Base-by-base conservation (phyloP, 2,113 vertebrate species). In the Diadophis punctatus region DNA sequence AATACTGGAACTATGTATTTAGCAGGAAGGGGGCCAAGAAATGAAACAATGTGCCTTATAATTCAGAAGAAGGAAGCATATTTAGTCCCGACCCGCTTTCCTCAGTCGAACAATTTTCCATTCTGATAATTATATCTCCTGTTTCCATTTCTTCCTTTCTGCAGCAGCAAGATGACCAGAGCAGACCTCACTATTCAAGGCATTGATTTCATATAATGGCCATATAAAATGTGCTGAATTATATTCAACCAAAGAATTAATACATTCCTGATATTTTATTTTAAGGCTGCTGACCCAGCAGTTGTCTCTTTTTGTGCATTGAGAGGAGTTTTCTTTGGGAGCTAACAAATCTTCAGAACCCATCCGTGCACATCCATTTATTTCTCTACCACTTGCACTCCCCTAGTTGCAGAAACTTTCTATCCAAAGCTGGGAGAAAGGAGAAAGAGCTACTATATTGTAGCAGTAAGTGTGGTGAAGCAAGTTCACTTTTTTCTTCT, bases 341-440 rank as follows among this genome's bases (percentile, higher is more conserved):
- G 48, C 30, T 58, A 68, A 87, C 8, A 0, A 55, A 91, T 84
- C 74, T 43, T 87, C 56, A 3, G 56, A 63, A n/a, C 25, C 46
- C 46, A 60, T 86, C 46, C 6, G 30, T 6, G 30, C 46, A 8
- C 46, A 60, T 90, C 89, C 56, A 68, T 63, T 95, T 92, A 91
- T 91, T 80, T 68, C 53, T 91, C 0, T 91, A 39, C 63, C 0
- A 0, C 80, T 87, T 0, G 0, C 49, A 8, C 4, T 11, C n/a
- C 27, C 56, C 0, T 0, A 22, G 34, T 80, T 43, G n/a, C 7
- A 22, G 74, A 80, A 80, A 20, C 34, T 43, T 80, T 80, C 18
- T 80, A 22, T 10, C 34, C 34, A 80, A 80, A 80, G 34, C 18
- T 34, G 22, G 68, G 6, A 80, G 34, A 39, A 80, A 80, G 18